Conservation (phyloP, 1,140 invertebrate species). For the Drosophila nebulosa region DNA sequence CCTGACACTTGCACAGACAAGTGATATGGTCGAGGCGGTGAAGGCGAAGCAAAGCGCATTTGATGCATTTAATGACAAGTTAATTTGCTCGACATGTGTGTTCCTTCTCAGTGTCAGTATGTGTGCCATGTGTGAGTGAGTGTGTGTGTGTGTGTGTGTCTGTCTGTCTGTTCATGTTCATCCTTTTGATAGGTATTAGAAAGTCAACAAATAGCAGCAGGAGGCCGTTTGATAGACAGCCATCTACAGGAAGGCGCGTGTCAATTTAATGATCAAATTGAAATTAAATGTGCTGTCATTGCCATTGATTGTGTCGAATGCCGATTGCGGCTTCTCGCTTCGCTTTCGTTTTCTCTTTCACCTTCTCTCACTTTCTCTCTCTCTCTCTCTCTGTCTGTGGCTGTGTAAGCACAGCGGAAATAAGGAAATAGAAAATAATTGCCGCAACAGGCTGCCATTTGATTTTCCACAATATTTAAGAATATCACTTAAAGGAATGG, state of each 20-base stretch:
- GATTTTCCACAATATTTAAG: background rate
- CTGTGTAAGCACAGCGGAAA: background rate
- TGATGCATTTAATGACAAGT: constrained; percentile 70
- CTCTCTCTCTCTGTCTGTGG: background rate
- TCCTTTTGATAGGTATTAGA: constrained; percentile 37
- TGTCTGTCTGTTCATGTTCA: constrained; percentile 1
- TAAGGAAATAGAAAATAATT: constrained; percentile 25
- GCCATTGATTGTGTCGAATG: constrained; percentile 26
- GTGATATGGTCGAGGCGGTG: constrained; percentile 6
- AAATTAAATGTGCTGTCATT: constrained; percentile 55
- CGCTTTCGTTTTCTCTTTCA: background rate
- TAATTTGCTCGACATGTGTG: constrained; percentile 42
- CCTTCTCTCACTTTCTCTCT: background rate
- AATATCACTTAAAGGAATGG: background rate
- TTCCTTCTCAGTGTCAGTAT: background rate
- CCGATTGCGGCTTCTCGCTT: background rate
- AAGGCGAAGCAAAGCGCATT: constrained; percentile 25
- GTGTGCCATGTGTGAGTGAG: background rate
- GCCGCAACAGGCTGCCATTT: background rate
- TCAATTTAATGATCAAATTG: constrained; percentile 60
- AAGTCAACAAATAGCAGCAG: constrained; percentile 46
- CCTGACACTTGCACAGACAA: constrained; percentile 45
- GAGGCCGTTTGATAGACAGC: constrained; percentile 24
- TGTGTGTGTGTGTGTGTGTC: constrained; percentile 5
- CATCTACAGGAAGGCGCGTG: constrained; percentile 18